A percentile compares a stretch with the other conserved stretches of the same genome.
Evolutionary conservation across 2,113 vertebrate genomes (phyloP).

Genomic region (Bettongia penicillata): DNA sequence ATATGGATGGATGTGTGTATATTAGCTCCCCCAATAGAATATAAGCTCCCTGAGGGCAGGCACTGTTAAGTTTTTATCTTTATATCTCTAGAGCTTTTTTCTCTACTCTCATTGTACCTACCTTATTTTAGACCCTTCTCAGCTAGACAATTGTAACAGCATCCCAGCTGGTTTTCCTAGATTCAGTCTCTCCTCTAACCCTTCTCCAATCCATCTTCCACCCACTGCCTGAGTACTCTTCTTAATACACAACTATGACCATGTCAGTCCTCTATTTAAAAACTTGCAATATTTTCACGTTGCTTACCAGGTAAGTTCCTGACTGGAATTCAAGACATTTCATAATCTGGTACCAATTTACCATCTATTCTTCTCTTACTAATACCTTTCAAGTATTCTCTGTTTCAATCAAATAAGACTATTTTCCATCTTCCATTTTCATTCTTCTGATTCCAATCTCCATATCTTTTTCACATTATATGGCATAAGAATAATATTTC

Average conservation of each 20-base stretch:
- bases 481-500: not conserved
- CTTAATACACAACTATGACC: not conserved
- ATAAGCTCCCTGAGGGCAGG: not conserved
- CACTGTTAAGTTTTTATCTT: too few species aligned
- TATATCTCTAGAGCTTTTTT: too few species aligned
- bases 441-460: not conserved
- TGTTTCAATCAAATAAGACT: not conserved
- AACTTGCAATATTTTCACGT: not conserved
- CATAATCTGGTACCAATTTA: not conserved
- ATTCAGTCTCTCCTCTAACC: too few species aligned
- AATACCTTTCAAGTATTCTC: not conserved
- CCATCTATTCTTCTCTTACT: not conserved
- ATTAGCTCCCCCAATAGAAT: not conserved
- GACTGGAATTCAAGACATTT: not conserved
- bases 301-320: not conserved
- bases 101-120: too few species aligned
- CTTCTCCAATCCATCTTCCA: not conserved
- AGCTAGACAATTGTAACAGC: too few species aligned
- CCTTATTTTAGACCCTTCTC: too few species aligned
- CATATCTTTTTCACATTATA: not conserved
- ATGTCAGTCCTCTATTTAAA: not conserved
- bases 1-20: not conserved
- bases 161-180: too few species aligned
- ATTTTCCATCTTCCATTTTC: not conserved
- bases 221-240: not conserved